Evolutionary conservation across 2,113 vertebrate genomes (phyloP), one percentile per base, ranked within the genome.

Genomic region (Aix galericulata): DNA sequence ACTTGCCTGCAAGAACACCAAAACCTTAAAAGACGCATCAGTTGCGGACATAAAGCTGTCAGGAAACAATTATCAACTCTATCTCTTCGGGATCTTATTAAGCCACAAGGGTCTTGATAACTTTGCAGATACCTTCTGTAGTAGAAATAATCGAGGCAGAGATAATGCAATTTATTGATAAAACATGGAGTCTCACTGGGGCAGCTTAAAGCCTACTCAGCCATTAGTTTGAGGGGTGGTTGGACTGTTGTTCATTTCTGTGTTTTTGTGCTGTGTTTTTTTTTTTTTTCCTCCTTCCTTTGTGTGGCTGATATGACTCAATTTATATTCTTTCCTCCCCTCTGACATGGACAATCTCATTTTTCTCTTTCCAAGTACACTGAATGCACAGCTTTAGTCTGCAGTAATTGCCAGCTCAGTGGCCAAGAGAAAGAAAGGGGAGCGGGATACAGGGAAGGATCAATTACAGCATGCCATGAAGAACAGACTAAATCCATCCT

Each of bases 121-220:
- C 90, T 93, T 95, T 96, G 80, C 18, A 86, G 76, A 91, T 92
- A 42, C 68, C 56, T 71, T 91, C 63, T 86, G 56, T 56, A 40
- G 59, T 92, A 23, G 74, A 91, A 91, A 85, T 92, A 86, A 89
- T 81, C 56, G 75, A 86, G 87, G 55, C 73, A 72, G 87, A 88
- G 46, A 68, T 94, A 96, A 97, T 90, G 31, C n/a, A 90, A 80
- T 94, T 82, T 95, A 90, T 85, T 91, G 87, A 95, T 94, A 91
- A 94, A 94, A 38, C 21, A 17, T 50, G 77, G 64, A 88, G 42
- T 73, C 74, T 85, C 84, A 82, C 38, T 92, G 72, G 60, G 74
- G 91, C 80, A 84, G 31, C 69, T 62, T 58, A 55, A 94, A 93
- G 56, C 63, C 81, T 55, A 23, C 50, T 94, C 81, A 80, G 58